phyloP scores from a whole-genome alignment of 2,888 invertebrate genomes.

The Callosobruchus maculatus region DNA sequence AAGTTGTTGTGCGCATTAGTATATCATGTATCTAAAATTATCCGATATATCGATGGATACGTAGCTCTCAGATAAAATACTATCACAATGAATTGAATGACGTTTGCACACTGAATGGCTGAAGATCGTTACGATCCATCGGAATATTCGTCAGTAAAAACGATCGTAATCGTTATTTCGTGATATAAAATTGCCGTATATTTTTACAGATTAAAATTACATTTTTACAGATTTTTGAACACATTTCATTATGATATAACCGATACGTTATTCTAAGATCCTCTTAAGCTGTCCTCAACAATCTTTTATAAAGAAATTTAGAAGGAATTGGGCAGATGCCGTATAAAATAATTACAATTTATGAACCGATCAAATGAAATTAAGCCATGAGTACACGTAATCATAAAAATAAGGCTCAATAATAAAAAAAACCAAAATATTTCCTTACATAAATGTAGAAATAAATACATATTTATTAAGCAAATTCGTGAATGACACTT shows the following conservation, averaged over 20 bases:
- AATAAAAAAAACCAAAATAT: too few species aligned
- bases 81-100: background rate
- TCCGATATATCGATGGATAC: constrained; percentile 10
- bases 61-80: background rate
- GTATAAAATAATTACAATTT: too few species aligned
- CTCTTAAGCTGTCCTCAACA: constrained; percentile 20
- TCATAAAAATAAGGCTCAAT: too few species aligned
- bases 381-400: too few species aligned
- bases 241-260: constrained; percentile 31
- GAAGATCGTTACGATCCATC: background rate
- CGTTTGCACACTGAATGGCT: background rate
- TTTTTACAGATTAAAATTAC: background rate
- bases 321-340: too few species aligned
- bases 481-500: too few species aligned
- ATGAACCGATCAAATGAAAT: too few species aligned
- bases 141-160: background rate
- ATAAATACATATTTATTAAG: too few species aligned
- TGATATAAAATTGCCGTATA: background rate
- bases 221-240: constrained; percentile 21
- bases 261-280: background rate
- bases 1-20: constrained; percentile 29
- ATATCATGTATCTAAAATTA: constrained; percentile 14
- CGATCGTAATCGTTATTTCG: background rate
- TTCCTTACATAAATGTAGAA: too few species aligned
- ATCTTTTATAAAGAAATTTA: too few species aligned